These are phyloP conservation scores for Embidobia sp. DNA, from an alignment of 2,888 invertebrate species.

Conservation along the genomic window DNA sequence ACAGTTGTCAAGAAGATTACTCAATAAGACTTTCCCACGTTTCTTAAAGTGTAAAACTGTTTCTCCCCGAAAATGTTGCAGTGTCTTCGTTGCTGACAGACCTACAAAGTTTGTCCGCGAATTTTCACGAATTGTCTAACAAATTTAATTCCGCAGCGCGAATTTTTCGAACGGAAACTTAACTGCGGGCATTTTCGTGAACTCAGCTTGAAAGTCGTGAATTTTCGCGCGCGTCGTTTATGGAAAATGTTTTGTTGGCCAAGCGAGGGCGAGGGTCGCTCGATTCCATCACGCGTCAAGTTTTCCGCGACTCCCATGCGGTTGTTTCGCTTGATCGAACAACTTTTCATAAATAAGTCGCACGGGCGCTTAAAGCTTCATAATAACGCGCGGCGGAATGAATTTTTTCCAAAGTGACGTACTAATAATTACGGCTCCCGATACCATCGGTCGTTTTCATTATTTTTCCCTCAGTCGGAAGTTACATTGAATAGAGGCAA, in stretches of 20 bases:
- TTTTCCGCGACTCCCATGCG: no score
- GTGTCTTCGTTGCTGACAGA: conserved; percentile 34
- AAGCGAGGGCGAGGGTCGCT: background rate
- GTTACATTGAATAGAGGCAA: conserved; percentile 11
- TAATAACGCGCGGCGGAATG: no score
- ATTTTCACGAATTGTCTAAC: conserved; percentile 33
- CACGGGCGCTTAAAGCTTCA: no score
- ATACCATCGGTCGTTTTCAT: background rate
- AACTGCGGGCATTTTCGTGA: conserved; percentile 15
- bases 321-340: no score
- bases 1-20: no score
- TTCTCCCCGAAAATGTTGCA: conserved; percentile 40
- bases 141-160: conserved; percentile 29
- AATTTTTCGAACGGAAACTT: conserved; percentile 33
- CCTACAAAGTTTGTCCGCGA: conserved; percentile 35
- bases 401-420: no score
- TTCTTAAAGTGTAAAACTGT: conserved; percentile 32
- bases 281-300: background rate
- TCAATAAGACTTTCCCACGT: conserved; percentile 21
- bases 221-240: conserved; percentile 17
- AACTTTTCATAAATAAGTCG: background rate
- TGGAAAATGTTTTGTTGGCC: conserved; percentile 29
- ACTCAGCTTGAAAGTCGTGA: conserved; percentile 3
- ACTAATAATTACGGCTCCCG: conserved; percentile 9
- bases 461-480: background rate